Percentiles rank a stretch among this genome's conserved stretches.
phyloP scores from a whole-genome alignment of 2,797 vertebrate species.

The Catostomus latipinnis region DNA sequence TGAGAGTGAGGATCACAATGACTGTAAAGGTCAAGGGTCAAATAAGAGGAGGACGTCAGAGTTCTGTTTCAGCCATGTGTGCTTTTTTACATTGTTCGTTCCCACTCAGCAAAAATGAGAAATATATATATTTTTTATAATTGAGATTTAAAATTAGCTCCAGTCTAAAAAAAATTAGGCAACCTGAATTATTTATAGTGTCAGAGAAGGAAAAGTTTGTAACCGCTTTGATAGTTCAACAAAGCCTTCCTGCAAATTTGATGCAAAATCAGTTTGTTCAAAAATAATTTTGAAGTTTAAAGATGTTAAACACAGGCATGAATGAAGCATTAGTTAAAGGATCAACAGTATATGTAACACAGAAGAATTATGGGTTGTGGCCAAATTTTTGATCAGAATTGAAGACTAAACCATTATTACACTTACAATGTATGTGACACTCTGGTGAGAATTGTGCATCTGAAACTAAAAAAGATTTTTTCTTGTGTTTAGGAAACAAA shows the following conservation, averaged over 20 bases:
- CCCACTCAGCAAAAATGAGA: conserved; percentile 13
- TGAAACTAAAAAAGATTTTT: conserved; percentile 42
- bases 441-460: neutral
- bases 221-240: neutral
- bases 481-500: conserved; percentile 87
- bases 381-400: too few species aligned
- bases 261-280: neutral
- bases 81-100: conserved; percentile 1
- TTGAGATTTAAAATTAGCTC: neutral
- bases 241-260: too few species aligned
- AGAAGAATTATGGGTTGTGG: too few species aligned
- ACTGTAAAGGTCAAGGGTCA: too few species aligned
- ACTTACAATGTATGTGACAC: neutral
- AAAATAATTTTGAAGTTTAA: neutral
- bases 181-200: neutral
- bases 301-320: neutral
- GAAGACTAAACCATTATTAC: too few species aligned
- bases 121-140: neutral
- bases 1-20: conserved; percentile 43
- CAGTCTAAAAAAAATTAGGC: neutral
- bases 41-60: too few species aligned
- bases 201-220: neutral
- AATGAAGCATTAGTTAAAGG: neutral
- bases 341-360: neutral
- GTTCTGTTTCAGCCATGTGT: neutral